These are phyloP conservation scores for Agelaius tricolor DNA, from an alignment of 2,113 vertebrate species.

Conservation along the genomic window DNA sequence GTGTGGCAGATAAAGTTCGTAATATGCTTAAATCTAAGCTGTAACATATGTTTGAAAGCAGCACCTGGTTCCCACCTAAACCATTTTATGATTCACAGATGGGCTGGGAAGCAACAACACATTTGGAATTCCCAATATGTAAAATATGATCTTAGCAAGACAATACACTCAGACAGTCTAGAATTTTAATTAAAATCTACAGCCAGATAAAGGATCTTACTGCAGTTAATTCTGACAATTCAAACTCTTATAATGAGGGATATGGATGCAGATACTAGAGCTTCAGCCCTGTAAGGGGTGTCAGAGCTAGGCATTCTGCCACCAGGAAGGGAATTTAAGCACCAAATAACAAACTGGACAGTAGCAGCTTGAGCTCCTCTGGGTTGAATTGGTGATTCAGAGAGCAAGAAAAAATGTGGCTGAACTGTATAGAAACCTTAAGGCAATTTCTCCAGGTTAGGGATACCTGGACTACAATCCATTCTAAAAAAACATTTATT, in stretches of 20 bases:
- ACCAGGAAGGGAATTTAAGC: not conserved
- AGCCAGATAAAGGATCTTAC: not conserved
- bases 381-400: not conserved
- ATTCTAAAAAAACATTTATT: not conserved
- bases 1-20: not conserved
- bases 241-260: not conserved
- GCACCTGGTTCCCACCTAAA: constrained; percentile 9
- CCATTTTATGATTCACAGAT: constrained; percentile 36
- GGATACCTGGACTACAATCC: not conserved
- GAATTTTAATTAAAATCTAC: constrained; percentile 34
- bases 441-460: not conserved
- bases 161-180: not conserved
- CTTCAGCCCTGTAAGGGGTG: not conserved
- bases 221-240: constrained; percentile 1
- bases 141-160: not conserved
- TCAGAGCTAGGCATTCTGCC: not conserved
- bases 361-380: not conserved
- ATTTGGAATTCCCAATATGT: constrained; percentile 30
- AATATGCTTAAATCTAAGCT: not conserved
- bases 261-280: not conserved
- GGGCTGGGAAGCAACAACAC: not conserved
- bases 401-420: not conserved
- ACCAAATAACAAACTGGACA: not conserved
- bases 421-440: not conserved
- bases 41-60: constrained; percentile 6